Evolutionary conservation across 2,113 vertebrate species (phyloP).

Genomic region (Osmerus eperlanus): DNA sequence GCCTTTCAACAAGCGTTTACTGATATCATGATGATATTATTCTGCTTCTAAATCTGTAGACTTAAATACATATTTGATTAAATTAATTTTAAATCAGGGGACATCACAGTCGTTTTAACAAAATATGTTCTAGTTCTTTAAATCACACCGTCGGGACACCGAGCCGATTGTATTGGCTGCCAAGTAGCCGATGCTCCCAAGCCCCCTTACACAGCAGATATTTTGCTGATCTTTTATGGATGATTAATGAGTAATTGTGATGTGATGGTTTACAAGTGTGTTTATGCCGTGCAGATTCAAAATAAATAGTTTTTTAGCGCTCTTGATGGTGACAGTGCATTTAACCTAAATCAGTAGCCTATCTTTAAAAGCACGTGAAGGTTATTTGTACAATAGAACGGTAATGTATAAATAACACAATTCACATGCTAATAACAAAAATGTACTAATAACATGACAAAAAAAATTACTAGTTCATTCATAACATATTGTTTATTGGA

Average conservation of each 20-base stretch:
- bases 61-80: too few relatives aligned
- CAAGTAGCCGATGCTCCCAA: conserved; percentile 39
- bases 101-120: conserved; percentile 23
- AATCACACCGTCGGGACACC: conserved; percentile 22
- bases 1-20: too few relatives aligned
- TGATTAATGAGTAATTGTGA: conserved; percentile 39
- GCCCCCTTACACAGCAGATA: conserved; percentile 66
- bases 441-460: not conserved
- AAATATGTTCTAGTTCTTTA: conserved; percentile 36
- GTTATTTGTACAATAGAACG: too few relatives aligned
- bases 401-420: too few relatives aligned
- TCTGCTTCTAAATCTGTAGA: too few relatives aligned
- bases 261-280: conserved; percentile 13
- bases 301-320: conserved; percentile 1
- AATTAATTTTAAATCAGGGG: not conserved
- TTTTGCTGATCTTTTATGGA: conserved; percentile 40
- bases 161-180: conserved; percentile 46
- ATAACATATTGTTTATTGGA: not conserved
- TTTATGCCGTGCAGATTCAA: not conserved
- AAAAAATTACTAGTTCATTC: not conserved
- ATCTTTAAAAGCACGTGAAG: too few relatives aligned
- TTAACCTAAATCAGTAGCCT: too few relatives aligned
- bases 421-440: not conserved
- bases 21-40: too few relatives aligned
- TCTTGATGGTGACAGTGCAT: conserved; percentile 22